Percentiles rank a stretch among this genome's conserved stretches.
phyloP scores from a whole-genome alignment of 2,888 invertebrate species.

The Polymixis lichenea region DNA sequence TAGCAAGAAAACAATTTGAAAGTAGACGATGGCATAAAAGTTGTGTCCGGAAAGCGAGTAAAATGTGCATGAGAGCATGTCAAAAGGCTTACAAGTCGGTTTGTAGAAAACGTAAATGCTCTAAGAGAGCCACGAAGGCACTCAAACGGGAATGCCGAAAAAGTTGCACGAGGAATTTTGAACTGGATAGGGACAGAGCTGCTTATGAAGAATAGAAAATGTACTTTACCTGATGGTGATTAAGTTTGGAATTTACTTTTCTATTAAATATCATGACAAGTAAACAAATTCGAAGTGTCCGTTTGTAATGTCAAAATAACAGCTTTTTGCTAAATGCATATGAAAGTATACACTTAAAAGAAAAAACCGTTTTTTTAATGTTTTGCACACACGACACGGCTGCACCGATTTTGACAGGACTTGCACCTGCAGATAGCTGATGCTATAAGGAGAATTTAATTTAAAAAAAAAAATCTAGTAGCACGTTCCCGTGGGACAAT shows the following conservation, averaged over 20 bases:
- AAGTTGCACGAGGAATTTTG: slow-evolving; percentile 45
- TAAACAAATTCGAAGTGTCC: too few relatives aligned
- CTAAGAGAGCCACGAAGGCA: slow-evolving; percentile 25
- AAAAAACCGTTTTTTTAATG: too few relatives aligned
- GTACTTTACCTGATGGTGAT: background rate
- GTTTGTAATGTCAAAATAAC: too few relatives aligned
- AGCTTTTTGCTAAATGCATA: too few relatives aligned
- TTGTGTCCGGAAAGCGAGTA: slow-evolving; percentile 38
- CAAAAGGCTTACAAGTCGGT: slow-evolving; percentile 38
- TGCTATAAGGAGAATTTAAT: too few relatives aligned
- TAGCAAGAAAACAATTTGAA: slow-evolving; percentile 1
- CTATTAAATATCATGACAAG: background rate
- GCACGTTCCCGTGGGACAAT: too few relatives aligned
- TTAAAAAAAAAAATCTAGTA: too few relatives aligned
- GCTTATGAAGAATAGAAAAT: slow-evolving; percentile 34
- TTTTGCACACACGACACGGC: too few relatives aligned
- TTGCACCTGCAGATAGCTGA: too few relatives aligned
- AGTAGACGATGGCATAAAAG: slow-evolving; percentile 25
- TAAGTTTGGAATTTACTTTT: background rate
- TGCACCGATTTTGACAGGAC: too few relatives aligned
- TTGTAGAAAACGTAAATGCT: slow-evolving; percentile 43
- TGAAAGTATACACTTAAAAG: too few relatives aligned
- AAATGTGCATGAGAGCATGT: slow-evolving; percentile 44
- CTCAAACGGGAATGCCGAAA: slow-evolving; percentile 48
- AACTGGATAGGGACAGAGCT: slow-evolving; percentile 23